Evolutionary conservation across 2,888 invertebrate species (phyloP).

Genomic region (Cataglyphis albicans): DNA sequence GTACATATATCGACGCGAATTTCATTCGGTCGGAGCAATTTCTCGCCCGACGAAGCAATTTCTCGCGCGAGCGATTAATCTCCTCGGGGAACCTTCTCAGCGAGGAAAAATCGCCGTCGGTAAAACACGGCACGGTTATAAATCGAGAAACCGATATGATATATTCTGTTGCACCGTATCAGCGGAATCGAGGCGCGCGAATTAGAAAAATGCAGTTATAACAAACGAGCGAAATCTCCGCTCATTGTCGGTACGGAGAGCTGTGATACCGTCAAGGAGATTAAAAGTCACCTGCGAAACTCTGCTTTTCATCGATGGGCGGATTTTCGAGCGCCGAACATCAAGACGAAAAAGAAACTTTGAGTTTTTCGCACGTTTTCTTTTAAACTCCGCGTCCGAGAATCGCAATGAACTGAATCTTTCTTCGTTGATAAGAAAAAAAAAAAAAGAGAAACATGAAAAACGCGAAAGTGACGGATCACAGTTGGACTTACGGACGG

Average conservation of each 20-base stretch:
- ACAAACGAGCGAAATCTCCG: slow-evolving; percentile 35
- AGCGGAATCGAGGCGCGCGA: slow-evolving; percentile 15
- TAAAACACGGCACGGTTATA: slow-evolving; percentile 34
- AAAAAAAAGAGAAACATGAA: background rate
- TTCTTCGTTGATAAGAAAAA: background rate
- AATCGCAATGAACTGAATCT: background rate
- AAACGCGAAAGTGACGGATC: slow-evolving; percentile 10
- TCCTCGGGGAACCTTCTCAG: slow-evolving; percentile 32
- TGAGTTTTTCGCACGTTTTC: background rate
- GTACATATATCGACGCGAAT: slow-evolving; percentile 23
- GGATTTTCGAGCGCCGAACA: background rate
- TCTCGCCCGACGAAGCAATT: slow-evolving; percentile 40
- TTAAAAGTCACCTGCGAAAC: background rate
- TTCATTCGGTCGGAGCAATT: slow-evolving; percentile 38
- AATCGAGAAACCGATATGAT: slow-evolving; percentile 43
- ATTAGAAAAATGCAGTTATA: slow-evolving; percentile 12
- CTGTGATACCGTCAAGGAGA: slow-evolving; percentile 2
- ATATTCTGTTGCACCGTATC: slow-evolving; percentile 46
- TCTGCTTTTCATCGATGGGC: background rate
- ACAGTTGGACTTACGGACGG: slow-evolving; percentile 37
- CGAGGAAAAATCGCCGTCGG: slow-evolving; percentile 9
- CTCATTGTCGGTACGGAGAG: background rate
- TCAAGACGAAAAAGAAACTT: background rate
- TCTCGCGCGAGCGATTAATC: slow-evolving; percentile 52
- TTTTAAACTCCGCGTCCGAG: background rate